Base-by-base conservation (phyloP, 2,797 vertebrate species). In the Pygocentrus nattereri region DNA sequence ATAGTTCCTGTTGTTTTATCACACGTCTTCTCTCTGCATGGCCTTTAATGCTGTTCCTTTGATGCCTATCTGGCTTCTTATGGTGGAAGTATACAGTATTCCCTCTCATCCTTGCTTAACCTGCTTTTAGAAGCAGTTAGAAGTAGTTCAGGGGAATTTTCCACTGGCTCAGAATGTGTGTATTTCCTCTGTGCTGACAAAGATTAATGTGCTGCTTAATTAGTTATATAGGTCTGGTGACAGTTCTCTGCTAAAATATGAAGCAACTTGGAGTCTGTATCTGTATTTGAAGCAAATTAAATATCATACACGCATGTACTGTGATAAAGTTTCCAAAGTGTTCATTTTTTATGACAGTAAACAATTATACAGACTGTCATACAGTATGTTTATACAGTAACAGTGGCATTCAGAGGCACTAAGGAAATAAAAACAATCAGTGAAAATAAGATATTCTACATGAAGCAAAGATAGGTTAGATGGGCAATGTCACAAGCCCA, bases 181-280 rank as follows among this genome's bases (percentile, higher is more conserved):
- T 50, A 71, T 82, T 82, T 82, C n/a, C 78, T 81, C 25, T 50
- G 18, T 38, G 44, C 67, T 74, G 76, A 69, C 62, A 62, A 23
- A 79, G 80, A 82, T 76, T 79, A 75, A 85, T 85, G 76, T 10
- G 19, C 41, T 74, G 23, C 58, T 75, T 85, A 85, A 82, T 85
- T 82, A 82, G 49, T 72, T 30, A 71, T 30, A 71, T 67, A 85
- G 49, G 80, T 59, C 21, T 82, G 65, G 30, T 85, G 79, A 82
- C 80, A 64, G 31, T 34, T 21, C 76, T 79, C 23, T 27, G 47
- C 23, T 72, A 49, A 59, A 67, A 67, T 65, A 44, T 38, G 38
- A 67, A 25, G 59, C 25, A 38, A 56, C 74, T 38, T 62, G 54
- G 54, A 76, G 64, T 30, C 56, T 75, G 74, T 64, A 75, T 84